Percentiles rank a stretch among this genome's conserved stretches.
Evolutionary conservation across 2,888 invertebrate species (phyloP).

Genomic region (Tethea ocularis): DNA sequence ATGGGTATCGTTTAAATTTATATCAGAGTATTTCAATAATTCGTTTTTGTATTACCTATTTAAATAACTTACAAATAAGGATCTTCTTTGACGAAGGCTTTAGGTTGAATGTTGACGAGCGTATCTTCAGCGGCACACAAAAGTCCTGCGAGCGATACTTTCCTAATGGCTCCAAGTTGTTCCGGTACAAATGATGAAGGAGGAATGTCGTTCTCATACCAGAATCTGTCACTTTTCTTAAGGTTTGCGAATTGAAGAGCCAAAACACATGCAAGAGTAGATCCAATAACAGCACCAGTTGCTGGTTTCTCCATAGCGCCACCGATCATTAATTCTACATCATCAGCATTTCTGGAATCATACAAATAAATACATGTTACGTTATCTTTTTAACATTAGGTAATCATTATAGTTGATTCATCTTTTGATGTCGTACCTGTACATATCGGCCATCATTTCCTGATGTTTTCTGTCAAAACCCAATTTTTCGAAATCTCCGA

Average conservation of each 20-base stretch:
- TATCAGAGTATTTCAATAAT: too few relatives aligned
- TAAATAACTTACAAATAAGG: slow-evolving; percentile 88
- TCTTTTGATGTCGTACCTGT: slow-evolving; percentile 75
- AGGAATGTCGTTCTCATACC: slow-evolving; percentile 97
- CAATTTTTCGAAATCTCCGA: slow-evolving; percentile 83
- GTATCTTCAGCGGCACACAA: slow-evolving; percentile 90
- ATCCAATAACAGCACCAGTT: slow-evolving; percentile 92
- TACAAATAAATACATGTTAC: slow-evolving; percentile 6
- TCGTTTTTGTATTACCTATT: not conserved
- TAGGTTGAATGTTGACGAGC: slow-evolving; percentile 90
- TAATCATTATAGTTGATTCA: not conserved
- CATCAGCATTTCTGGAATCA: slow-evolving; percentile 84
- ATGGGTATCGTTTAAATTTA: too few relatives aligned
- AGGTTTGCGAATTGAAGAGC: slow-evolving; percentile 92
- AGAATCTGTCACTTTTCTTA: slow-evolving; percentile 95
- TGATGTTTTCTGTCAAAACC: slow-evolving; percentile 84
- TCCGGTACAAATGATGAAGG: slow-evolving; percentile 91
- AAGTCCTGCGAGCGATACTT: slow-evolving; percentile 90
- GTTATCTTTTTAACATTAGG: not conserved
- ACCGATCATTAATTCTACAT: slow-evolving; percentile 93
- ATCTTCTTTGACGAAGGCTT: slow-evolving; percentile 93
- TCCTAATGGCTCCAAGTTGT: slow-evolving; percentile 91
- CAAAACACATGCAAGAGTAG: slow-evolving; percentile 94
- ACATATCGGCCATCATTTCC: slow-evolving; percentile 86
- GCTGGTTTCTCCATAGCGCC: slow-evolving; percentile 91